Base-by-base conservation (phyloP, 2,797 vertebrate species). In the Gymnothorax javanicus region DNA sequence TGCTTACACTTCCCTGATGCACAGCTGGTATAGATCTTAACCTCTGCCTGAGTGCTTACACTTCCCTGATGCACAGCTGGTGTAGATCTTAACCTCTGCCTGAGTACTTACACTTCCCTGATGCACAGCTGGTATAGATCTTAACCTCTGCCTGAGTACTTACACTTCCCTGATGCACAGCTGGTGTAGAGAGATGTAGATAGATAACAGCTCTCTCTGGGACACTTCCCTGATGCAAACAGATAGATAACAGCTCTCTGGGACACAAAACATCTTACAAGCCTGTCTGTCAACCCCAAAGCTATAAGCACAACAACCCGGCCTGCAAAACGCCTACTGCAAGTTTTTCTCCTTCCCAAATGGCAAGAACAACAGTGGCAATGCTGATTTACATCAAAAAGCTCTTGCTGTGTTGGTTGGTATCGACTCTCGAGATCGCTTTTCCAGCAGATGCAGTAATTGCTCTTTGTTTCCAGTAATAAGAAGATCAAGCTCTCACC, bases 401-500 rank as follows among this genome's bases (percentile, higher is more conserved):
- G 88, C 15, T 20, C 67, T 84, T 87, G 20, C 85, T 87, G 33
- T 69, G 20, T 87, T 84, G 84, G 86, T 67, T 86, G 60, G 85
- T 62, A 85, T 8, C 86, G 88, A 89, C 86, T 77, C 86, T n/a
- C 27, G 3, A 91, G 89, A 90, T 20, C 27, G n/a, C 20, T 23
- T 88, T 86, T 91, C 84, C 86, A 20, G 43, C 86, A 85, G 83
- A 56, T 88, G 84, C 85, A 87, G 83, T 86, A 87, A 93, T 89
- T 85, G 87, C 85, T 88, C 91, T 91, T 89, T 87, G 87, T 90
- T 89, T 56, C 86, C 83, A 59, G 86, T 57, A 85, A 90, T 73
- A 87, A 77, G 25, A 85, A 54, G 27, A 89, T 82, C 77, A 23
- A 86, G 58, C 84, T 86, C 82, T 86, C 11, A 1, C 75, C 69